Base-by-base conservation (phyloP, 2,113 vertebrate genomes). In the Macheiramphus alcinus region DNA sequence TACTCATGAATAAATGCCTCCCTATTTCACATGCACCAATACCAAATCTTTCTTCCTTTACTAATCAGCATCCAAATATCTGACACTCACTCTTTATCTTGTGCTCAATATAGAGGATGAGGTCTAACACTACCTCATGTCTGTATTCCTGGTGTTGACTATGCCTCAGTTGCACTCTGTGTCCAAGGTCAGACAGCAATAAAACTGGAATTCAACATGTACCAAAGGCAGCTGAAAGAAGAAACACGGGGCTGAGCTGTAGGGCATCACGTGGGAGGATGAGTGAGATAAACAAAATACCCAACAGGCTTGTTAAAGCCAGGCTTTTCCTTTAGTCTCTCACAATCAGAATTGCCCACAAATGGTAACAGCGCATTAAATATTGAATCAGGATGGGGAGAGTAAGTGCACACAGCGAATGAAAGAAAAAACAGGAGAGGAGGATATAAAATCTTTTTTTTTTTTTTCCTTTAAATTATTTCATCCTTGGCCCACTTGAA, bases 201-300 rank as follows among this genome's bases (percentile, higher is more conserved):
- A n/a, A 48, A 73, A 78, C 32, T 34, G 63, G 31, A 76, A 83
- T 62, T 80, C 75, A 62, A 40, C 21, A n/a, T 5, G 31, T n/a
- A 75, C 34, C 43, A 85, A 82, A 75, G 52, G 70, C 52, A 75
- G n/a, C 16, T 16, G 73, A 55, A 80, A 18, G 65, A 21, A 76
- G 43, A 29, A 74, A 29, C 13, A 36, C 0, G 0, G 4, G 13
- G 12, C 31, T 52, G 73, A 93, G n/a, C 21, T 79, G 20, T 3
- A 50, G 13, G 8, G 38, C 40, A 80, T 16, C 67, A 10, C 0
- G 0, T 4, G 18, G 36, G 40, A 83, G 31, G 11, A 71, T 22
- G 5, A 84, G 18, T 0, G 2, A 63, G 36, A 53, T 18, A 50
- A 59, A 76, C 43, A 80, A 55, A 65, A 55, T 16, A 31, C 42